Percentiles rank a stretch among this genome's conserved stretches.
Evolutionary conservation across 2,797 vertebrate genomes (phyloP).

Genomic region (Takifugu ocellatus): DNA sequence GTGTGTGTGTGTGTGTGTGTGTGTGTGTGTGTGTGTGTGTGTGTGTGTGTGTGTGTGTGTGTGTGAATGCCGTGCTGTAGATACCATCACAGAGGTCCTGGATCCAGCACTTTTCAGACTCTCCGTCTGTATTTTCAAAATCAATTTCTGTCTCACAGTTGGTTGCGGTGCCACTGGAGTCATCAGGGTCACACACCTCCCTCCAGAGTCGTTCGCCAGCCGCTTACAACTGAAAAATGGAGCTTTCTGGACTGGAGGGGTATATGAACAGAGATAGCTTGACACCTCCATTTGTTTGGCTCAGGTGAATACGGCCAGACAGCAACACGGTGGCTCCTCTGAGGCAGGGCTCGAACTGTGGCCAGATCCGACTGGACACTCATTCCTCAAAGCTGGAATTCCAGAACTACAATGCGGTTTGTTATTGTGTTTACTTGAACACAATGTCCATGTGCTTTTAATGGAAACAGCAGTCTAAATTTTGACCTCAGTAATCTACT

Average conservation of each 20-base stretch:
- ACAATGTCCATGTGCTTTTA: not conserved
- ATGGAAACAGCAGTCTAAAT: not conserved
- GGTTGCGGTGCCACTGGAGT: conserved; percentile 65
- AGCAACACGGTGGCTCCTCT: conserved; percentile 59
- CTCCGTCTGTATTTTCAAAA: conserved; percentile 57
- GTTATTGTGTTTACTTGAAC: not conserved
- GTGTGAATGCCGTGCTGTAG: conserved; percentile 18
- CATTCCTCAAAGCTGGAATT: conserved; percentile 54
- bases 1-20: too few relatives aligned
- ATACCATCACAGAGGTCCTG: conserved; percentile 40
- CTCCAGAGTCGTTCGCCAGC: conserved; percentile 61
- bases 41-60: too few relatives aligned
- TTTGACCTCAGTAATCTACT: not conserved
- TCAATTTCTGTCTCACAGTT: conserved; percentile 68
- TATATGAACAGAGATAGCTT: conserved; percentile 73
- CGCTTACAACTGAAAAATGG: conserved; percentile 70
- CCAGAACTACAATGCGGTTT: not conserved
- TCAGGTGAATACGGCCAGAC: conserved; percentile 74
- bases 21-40: too few relatives aligned
- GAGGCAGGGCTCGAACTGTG: conserved; percentile 57
- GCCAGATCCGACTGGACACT: conserved; percentile 62
- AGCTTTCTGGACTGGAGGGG: conserved; percentile 65
- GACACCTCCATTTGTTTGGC: conserved; percentile 76
- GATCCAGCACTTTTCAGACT: conserved; percentile 38
- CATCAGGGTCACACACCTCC: conserved; percentile 68